These are phyloP conservation scores for Hoplodrina ambigua DNA, from an alignment of 2,888 invertebrate genomes.

Conservation along the genomic window DNA sequence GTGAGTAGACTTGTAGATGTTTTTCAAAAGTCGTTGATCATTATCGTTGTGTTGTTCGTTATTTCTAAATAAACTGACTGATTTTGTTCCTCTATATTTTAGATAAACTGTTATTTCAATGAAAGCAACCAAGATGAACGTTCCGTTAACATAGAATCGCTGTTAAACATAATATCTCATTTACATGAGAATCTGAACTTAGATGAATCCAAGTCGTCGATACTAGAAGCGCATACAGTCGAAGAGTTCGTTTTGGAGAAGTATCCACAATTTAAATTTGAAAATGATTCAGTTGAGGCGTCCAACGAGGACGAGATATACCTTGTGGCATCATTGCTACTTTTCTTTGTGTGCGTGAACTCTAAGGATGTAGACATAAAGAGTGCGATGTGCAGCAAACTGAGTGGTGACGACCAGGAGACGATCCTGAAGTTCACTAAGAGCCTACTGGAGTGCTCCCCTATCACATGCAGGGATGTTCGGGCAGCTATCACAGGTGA, in stretches of 20 bases:
- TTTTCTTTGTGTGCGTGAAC: slow-evolving; percentile 88
- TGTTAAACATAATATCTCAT: slow-evolving; percentile 81
- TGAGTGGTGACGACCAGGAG: slow-evolving; percentile 88
- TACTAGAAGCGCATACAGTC: slow-evolving; percentile 80
- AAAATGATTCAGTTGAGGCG: slow-evolving; percentile 76
- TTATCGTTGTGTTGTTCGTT: slow-evolving; percentile 12
- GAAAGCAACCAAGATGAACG: slow-evolving; percentile 70
- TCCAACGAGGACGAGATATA: slow-evolving; percentile 78
- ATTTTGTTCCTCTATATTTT: slow-evolving; percentile 44
- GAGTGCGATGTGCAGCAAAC: slow-evolving; percentile 89
- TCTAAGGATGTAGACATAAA: slow-evolving; percentile 89
- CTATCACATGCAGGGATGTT: slow-evolving; percentile 81
- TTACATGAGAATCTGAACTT: slow-evolving; percentile 82
- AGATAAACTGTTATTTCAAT: slow-evolving; percentile 88
- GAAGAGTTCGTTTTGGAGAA: slow-evolving; percentile 84
- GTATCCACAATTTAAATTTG: slow-evolving; percentile 88
- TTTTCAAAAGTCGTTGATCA: slow-evolving; percentile 22
- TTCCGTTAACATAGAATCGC: slow-evolving; percentile 74
- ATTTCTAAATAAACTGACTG: background rate
- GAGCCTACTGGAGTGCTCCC: slow-evolving; percentile 85
- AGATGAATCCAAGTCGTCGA: slow-evolving; percentile 84
- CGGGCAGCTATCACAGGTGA: slow-evolving; percentile 84
- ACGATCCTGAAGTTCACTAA: slow-evolving; percentile 89
- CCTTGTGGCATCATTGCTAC: slow-evolving; percentile 86
- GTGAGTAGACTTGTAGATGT: slow-evolving; percentile 70